Percentiles rank a stretch among this genome's conserved stretches.
Conservation (phyloP, 2,797 vertebrate species). For the Betta splendens region DNA sequence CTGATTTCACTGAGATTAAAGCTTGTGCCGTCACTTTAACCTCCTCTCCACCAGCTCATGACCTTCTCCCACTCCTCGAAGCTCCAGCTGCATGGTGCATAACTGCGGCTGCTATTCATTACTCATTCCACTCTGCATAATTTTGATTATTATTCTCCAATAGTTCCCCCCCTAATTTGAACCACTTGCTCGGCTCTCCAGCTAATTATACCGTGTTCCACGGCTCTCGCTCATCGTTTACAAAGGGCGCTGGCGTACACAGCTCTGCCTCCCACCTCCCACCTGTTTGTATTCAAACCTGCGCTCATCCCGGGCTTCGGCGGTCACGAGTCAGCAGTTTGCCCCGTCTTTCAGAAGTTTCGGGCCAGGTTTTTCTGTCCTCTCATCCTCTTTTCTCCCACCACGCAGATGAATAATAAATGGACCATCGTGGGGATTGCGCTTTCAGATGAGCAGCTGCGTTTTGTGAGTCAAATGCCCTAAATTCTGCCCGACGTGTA, state of each 20-base stretch:
- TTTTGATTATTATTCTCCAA: conserved; percentile 64
- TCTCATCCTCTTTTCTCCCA: conserved; percentile 45
- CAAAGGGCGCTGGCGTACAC: conserved; percentile 52
- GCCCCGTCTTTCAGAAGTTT: conserved; percentile 62
- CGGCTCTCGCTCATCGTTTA: conserved; percentile 53
- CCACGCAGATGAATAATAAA: conserved; percentile 73
- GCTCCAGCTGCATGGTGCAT: conserved; percentile 47
- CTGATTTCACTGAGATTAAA: background rate
- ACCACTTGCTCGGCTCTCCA: conserved; percentile 58
- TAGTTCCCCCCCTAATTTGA: conserved; percentile 59
- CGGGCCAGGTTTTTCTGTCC: conserved; percentile 58
- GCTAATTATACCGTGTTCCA: conserved; percentile 61
- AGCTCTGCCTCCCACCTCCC: conserved; percentile 36
- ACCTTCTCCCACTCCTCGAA: conserved; percentile 33
- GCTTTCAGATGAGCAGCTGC: conserved; percentile 71
- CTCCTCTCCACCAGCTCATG: conserved; percentile 12
- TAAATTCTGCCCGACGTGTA: conserved; percentile 58
- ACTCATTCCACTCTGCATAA: conserved; percentile 40
- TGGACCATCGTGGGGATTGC: conserved; percentile 64
- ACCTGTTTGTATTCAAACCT: conserved; percentile 71
- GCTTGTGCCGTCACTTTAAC: background rate
- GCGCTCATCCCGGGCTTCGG: conserved; percentile 43
- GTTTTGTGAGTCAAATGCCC: conserved; percentile 72
- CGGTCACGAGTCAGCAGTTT: conserved; percentile 70
- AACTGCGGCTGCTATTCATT: conserved; percentile 44